Conservation (phyloP, 2,113 vertebrate genomes). For the Willisornis vidua region DNA sequence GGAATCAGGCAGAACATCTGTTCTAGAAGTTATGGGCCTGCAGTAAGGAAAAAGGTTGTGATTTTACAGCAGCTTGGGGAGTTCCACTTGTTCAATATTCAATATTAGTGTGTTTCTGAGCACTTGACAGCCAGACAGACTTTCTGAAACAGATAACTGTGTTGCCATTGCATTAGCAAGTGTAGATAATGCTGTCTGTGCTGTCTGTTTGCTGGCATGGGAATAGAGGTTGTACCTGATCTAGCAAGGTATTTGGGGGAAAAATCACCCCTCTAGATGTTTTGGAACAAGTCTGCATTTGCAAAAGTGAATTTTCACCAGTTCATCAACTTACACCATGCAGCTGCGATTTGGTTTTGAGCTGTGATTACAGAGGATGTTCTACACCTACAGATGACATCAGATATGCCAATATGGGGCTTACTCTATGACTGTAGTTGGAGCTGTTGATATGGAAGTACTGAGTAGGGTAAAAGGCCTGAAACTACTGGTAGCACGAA, state of each 20-base stretch:
- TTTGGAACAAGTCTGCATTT: not conserved
- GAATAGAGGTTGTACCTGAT: not conserved
- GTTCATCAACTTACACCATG: not conserved
- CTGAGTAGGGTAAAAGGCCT: not conserved
- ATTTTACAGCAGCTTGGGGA: not conserved
- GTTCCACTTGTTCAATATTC: not conserved
- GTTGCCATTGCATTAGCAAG: accelerated
- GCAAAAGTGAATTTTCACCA: not conserved
- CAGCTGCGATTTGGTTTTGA: not conserved
- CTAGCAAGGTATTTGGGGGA: accelerated
- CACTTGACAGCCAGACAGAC: accelerated
- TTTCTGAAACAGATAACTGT: not conserved
- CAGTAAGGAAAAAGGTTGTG: not conserved
- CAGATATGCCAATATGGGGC: not conserved
- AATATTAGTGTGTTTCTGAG: not conserved
- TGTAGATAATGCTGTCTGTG: not conserved
- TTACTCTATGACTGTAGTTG: not conserved
- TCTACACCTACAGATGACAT: accelerated
- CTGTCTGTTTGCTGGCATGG: not conserved
- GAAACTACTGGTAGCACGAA: not conserved
- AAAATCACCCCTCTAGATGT: not conserved
- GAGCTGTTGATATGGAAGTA: not conserved
- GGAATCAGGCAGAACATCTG: not conserved
- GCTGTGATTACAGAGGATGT: not conserved
- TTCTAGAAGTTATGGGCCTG: not conserved